Conservation (phyloP, 2,113 vertebrate species). For the Tyrannus savana region DNA sequence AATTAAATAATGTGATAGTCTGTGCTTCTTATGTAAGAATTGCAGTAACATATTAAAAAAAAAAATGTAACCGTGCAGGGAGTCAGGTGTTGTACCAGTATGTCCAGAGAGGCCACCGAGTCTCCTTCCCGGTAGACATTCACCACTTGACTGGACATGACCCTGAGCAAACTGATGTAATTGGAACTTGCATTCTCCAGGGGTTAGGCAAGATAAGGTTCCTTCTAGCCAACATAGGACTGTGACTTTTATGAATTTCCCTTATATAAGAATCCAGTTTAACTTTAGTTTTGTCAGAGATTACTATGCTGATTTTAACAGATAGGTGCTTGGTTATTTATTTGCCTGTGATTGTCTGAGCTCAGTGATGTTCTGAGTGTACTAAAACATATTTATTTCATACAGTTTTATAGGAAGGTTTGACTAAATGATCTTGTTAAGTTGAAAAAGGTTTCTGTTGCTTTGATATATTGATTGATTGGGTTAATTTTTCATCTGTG, state of each 20-base stretch:
- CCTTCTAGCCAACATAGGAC: not conserved
- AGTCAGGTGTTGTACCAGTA: not conserved
- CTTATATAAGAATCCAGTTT: not conserved
- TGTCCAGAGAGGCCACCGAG: not conserved
- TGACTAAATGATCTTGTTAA: not conserved
- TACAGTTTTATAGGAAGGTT: not conserved
- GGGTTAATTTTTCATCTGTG: not conserved
- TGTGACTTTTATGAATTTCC: not conserved
- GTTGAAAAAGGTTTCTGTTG: not conserved
- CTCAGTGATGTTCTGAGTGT: not conserved
- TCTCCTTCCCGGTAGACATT: not conserved
- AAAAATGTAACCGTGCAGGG: not conserved
- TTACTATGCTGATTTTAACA: not conserved
- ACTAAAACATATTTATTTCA: not conserved
- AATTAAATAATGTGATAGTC: not conserved
- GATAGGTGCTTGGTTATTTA: not conserved
- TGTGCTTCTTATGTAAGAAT: not conserved
- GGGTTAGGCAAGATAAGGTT: not conserved
- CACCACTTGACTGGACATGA: fast-evolving
- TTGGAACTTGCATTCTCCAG: not conserved
- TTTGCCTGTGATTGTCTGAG: not conserved
- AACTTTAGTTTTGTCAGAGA: not conserved
- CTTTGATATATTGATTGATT: not conserved
- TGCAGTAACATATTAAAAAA: not conserved
- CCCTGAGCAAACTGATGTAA: not conserved